Conservation (phyloP, 2,888 invertebrate genomes). For the Lobophora halterata region DNA sequence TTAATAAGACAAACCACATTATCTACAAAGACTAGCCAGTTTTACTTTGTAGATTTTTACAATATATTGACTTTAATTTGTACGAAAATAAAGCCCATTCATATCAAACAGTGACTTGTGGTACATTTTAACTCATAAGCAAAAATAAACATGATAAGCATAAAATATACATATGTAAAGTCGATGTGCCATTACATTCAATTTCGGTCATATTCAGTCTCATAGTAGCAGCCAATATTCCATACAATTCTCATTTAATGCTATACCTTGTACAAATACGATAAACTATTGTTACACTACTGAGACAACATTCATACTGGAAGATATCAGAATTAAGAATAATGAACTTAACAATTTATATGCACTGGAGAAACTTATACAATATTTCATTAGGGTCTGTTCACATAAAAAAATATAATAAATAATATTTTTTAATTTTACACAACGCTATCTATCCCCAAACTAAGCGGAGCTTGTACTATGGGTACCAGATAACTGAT, state of each 20-base stretch:
- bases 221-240: slow-evolving; percentile 31
- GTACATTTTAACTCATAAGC: too few relatives aligned
- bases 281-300: slow-evolving; percentile 1
- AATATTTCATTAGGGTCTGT: too few relatives aligned
- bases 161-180: slow-evolving; percentile 20
- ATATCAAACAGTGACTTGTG: too few relatives aligned
- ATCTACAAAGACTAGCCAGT: slow-evolving; percentile 3
- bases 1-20: slow-evolving; percentile 17
- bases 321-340: too few relatives aligned
- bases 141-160: slow-evolving; percentile 1
- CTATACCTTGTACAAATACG: slow-evolving; percentile 10
- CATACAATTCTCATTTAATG: slow-evolving; percentile 18
- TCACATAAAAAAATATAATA: too few relatives aligned
- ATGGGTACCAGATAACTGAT: too few relatives aligned
- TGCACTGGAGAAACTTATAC: neutral
- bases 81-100: too few relatives aligned
- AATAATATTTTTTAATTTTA: too few relatives aligned
- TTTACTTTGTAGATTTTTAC: too few relatives aligned
- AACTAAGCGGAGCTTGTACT: too few relatives aligned
- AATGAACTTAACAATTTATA: slow-evolving; percentile 7
- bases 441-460: too few relatives aligned
- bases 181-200: slow-evolving; percentile 23
- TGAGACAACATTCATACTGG: neutral
- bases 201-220: slow-evolving; percentile 32
- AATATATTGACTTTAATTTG: too few relatives aligned